Base-by-base conservation (phyloP, 1,140 invertebrate species). In the Plectus sambesii region DNA sequence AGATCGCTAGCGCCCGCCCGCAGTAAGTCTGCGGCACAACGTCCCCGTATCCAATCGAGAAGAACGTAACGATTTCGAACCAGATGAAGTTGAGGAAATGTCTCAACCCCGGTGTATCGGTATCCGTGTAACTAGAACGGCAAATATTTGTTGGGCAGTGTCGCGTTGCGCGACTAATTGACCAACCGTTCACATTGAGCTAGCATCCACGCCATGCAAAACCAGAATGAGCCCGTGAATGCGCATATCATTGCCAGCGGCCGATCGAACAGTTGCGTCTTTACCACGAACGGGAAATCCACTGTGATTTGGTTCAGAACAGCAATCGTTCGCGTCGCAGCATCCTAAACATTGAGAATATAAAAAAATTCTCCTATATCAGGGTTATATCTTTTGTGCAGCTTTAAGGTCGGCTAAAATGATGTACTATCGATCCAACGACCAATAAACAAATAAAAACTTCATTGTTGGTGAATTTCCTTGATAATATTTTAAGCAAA, bases 1-100 rank as follows among this genome's bases (percentile, higher is more conserved):
- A 86, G 68, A 97, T 90, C 68, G 90, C 88, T 68, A 97, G 89
- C 69, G 85, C 87, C 73, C 92, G 79, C 66, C 92, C 92, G 77
- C 90, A 97, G 78, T 96, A 96, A 58, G 93, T 98, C 77, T 96
- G 93, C 69, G 92, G 92, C 71, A 97, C 89, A 74, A 98, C 90
- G 78, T 98, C 93, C 69, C 93, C 93, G 78, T 97, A 98, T 69
- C 65, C 64, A 24, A 65, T 65, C 19, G 59, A 53, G 37, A 66
- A 68, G 46, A 65, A 65, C n/a, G 62, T 64, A 36, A 64, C 62
- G 42, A 58, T 55, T 49, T 62, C 60, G 49, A 64, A 64, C 62
- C 62, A 64, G 2, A 57, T 40, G 26, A 60, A 64, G 36, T 64
- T 60, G 12, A 55, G 23, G 20, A 64, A 54, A 47, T 66, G 57